Conservation (phyloP, 2,113 vertebrate species). For the Alethe castanea region DNA sequence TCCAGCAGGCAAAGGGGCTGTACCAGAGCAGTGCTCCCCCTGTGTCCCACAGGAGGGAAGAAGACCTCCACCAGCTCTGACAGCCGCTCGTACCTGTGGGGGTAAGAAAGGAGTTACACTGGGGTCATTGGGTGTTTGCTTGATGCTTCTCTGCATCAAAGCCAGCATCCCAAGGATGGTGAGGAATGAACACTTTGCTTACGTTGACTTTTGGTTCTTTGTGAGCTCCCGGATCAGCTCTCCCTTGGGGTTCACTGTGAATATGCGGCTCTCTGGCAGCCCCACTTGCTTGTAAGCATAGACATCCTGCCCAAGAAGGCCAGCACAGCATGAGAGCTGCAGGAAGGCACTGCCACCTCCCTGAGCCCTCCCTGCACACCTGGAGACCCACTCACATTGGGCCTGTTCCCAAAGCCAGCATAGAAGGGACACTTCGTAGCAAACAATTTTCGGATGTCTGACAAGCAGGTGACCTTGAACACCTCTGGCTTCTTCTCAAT, state of each 20-base stretch:
- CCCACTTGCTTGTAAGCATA: constrained; percentile 88
- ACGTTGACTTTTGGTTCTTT: constrained; percentile 90
- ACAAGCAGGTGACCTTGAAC: constrained; percentile 91
- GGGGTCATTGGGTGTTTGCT: neutral
- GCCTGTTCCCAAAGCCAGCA: constrained; percentile 91
- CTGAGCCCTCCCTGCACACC: neutral
- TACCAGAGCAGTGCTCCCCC: constrained; percentile 63
- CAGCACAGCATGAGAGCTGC: neutral
- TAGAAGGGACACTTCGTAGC: constrained; percentile 80
- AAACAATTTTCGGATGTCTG: constrained; percentile 88
- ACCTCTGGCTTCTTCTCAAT: constrained; percentile 94
- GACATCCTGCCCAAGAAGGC: constrained; percentile 69
- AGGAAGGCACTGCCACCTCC: neutral
- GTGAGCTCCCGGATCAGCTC: constrained; percentile 87
- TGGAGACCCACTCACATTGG: constrained; percentile 74
- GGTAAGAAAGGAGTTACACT: neutral
- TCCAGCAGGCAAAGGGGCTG: constrained; percentile 84
- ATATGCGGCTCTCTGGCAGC: constrained; percentile 82
- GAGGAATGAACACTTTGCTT: neutral
- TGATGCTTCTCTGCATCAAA: neutral
- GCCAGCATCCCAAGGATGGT: neutral
- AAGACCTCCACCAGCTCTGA: constrained; percentile 86
- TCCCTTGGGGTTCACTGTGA: constrained; percentile 91
- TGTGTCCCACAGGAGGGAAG: constrained; percentile 79
- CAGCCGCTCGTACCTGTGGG: constrained; percentile 81